Percentiles rank a stretch among this genome's conserved stretches.
Evolutionary conservation across 1,140 invertebrate species (phyloP).

Genomic region (Sipha flava): DNA sequence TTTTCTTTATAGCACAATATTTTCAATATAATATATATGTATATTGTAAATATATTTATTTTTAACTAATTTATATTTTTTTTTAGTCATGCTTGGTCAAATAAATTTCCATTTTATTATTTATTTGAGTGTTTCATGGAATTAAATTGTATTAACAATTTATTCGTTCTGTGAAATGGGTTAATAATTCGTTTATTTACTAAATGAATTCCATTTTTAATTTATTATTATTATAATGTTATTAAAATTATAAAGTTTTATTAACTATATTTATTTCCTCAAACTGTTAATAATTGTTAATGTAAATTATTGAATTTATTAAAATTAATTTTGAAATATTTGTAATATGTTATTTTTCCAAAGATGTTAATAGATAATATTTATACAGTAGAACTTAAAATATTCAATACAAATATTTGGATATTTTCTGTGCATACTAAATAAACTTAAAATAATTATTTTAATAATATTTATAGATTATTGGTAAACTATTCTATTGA

Average conservation of each 20-base stretch:
- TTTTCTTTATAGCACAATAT: background rate
- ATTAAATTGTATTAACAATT: background rate
- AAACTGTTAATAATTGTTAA: background rate
- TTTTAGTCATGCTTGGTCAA: background rate
- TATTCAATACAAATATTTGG: too few species aligned
- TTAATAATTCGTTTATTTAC: background rate
- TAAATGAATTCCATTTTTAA: background rate
- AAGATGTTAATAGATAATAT: background rate
- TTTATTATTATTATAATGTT: background rate
- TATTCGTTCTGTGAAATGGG: background rate
- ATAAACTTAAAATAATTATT: too few species aligned
- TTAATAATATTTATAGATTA: too few species aligned
- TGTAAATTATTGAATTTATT: background rate
- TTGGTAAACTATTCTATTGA: too few species aligned
- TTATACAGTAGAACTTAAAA: too few species aligned
- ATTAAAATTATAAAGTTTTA: conserved; percentile 14
- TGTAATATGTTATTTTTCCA: background rate
- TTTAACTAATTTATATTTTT: background rate
- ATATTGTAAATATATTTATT: background rate
- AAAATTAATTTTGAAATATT: background rate
- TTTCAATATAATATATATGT: conserved; percentile 2
- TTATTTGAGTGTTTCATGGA: background rate
- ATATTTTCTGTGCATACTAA: too few species aligned
- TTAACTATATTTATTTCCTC: background rate
- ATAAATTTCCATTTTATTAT: background rate